Evolutionary conservation across 2,113 vertebrate species (phyloP), one percentile per base, ranked within the genome.

Genomic region (Gambusia affinis): DNA sequence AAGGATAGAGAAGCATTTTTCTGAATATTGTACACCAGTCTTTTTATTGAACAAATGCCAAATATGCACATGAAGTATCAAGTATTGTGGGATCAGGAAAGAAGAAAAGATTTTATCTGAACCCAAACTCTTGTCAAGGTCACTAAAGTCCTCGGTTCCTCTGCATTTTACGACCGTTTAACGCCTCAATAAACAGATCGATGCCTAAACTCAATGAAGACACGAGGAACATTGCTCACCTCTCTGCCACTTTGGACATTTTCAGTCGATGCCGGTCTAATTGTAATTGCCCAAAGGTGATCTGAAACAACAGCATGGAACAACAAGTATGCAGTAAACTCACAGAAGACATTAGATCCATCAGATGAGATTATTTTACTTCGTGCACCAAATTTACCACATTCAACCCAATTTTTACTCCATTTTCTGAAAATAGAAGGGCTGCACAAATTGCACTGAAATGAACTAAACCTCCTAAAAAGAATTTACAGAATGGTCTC

Each of bases 191-290:
- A 89, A 87, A 86, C 80, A 76, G 75, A 83, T 91, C 86, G 66
- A 94, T 93, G 66, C 35, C 83, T 85, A 84, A 85, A 91, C 72
- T 86, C 81, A 87, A 89, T 85, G 78, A 83, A 90, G 87, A 83
- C 62, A 66, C 61, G 67, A 60, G 81, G 67, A 78, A 78, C 67
- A 80, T 73, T 29, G 88, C 96, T 82, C 94, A 99, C 97, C 97
- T 97, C 90, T 99, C 97, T 82, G 97, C 97, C 93, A 99, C 97
- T 95, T 99, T 99, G 89, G 97, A 99, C 97, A 98, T 98, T 96
- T 99, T 99, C 96, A 99, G 97, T 92, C 97, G 96, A 94, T 99
- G 97, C 78, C 97, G 95, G 80, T 98, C 97, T 95, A 99, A 95
- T 92, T 99, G 97, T 93, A 96, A 95, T 95, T 98, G 97, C 97